Conservation (phyloP, 2,888 invertebrate genomes). For the Sceliomorpha sp. region DNA sequence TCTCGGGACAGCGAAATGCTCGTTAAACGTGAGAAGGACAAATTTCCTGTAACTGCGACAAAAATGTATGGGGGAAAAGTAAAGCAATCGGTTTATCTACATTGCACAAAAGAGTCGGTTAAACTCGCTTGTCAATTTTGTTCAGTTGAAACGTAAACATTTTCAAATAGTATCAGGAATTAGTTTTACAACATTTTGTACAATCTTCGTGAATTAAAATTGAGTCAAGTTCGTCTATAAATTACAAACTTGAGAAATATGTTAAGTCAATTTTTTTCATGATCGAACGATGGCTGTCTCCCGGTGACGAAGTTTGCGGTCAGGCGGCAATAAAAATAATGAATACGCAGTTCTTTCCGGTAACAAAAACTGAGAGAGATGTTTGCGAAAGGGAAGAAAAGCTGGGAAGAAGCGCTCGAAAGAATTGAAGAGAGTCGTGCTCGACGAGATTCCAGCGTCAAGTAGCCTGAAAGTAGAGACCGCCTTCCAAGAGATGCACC, state of each 20-base stretch:
- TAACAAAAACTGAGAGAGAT: slow-evolving; percentile 2
- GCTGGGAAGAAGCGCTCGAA: slow-evolving; percentile 9
- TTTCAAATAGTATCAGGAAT: no score
- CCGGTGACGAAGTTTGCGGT: no score
- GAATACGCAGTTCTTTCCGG: neutral
- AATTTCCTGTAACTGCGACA: neutral
- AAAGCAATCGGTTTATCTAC: neutral
- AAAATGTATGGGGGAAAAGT: neutral
- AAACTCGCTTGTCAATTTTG: no score
- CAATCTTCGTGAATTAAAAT: no score
- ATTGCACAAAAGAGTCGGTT: no score
- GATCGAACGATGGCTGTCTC: no score
- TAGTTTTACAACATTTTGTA: no score
- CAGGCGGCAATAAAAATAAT: no score
- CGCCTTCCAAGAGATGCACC: slow-evolving; percentile 7
- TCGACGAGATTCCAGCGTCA: slow-evolving; percentile 18
- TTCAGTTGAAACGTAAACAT: no score
- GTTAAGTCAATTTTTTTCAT: no score
- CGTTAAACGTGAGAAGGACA: slow-evolving; percentile 26
- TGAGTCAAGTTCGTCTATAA: no score
- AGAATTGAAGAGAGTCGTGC: slow-evolving; percentile 12
- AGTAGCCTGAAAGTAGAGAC: slow-evolving; percentile 15
- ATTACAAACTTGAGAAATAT: no score
- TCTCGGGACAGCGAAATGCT: slow-evolving; percentile 29
- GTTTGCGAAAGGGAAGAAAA: slow-evolving; percentile 7